A percentile compares a stretch with the other conserved stretches of the same genome.
Evolutionary conservation across 2,797 vertebrate species (phyloP).

Genomic region (Tiaroga cobitis): DNA sequence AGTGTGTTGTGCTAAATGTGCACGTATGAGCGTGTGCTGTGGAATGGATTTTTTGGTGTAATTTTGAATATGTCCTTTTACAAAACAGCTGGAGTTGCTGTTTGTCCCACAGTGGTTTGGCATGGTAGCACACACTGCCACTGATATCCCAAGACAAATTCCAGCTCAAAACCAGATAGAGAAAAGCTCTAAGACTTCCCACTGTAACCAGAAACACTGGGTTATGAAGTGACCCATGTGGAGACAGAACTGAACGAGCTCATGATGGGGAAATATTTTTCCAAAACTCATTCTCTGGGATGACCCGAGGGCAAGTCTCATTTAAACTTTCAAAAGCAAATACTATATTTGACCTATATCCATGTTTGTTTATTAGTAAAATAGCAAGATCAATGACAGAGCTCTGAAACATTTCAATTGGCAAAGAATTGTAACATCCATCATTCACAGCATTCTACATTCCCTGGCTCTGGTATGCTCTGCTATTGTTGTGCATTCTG

Average conservation of each 20-base stretch:
- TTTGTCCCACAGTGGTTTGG: conserved; percentile 27
- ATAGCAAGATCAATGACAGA: neutral
- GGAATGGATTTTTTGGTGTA: neutral
- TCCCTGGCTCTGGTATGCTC: neutral
- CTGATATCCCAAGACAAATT: conserved; percentile 25
- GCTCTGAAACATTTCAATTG: neutral
- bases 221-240: conserved; percentile 10
- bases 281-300: neutral
- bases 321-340: neutral
- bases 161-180: conserved; percentile 7
- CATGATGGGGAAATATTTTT: neutral
- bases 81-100: conserved; percentile 19
- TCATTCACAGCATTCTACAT: neutral
- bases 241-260: neutral
- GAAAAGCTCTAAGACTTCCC: neutral
- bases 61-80: neutral
- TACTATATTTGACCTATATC: neutral
- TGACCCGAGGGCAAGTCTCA: neutral
- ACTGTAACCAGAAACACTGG: neutral
- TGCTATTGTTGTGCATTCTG: neutral
- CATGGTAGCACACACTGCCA: neutral
- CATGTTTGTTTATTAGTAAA: neutral
- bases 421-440: neutral
- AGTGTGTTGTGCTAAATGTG: neutral
- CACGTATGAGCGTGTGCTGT: neutral